Evolutionary conservation across 1,140 invertebrate species (phyloP).

Genomic region (Diabrotica virgifera): DNA sequence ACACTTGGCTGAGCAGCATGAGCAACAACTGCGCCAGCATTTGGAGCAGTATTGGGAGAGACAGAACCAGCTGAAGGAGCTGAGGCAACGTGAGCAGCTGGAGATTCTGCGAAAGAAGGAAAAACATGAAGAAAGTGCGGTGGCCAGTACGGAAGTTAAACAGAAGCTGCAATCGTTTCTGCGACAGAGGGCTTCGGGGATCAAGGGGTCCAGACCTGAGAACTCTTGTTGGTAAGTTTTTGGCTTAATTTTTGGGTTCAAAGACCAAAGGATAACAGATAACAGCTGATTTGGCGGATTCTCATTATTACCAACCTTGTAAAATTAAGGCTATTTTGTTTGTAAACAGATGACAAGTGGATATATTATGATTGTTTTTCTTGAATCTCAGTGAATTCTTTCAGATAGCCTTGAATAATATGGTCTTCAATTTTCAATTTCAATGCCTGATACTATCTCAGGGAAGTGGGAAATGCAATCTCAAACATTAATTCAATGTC

Average conservation of each 20-base stretch:
- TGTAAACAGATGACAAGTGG: conserved; percentile 29
- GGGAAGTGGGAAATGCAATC: too few species aligned
- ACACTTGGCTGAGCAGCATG: conserved; percentile 68
- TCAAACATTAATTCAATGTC: too few species aligned
- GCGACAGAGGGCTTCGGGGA: conserved; percentile 45
- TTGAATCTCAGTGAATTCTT: too few species aligned
- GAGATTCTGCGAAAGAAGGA: conserved; percentile 87
- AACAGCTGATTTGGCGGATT: conserved; percentile 32
- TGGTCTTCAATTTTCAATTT: too few species aligned
- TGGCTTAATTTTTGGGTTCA: neutral
- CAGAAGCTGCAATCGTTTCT: conserved; percentile 76
- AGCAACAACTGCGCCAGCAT: conserved; percentile 67
- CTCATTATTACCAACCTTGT: conserved; percentile 6
- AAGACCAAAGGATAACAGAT: conserved; percentile 16
- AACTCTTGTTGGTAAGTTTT: conserved; percentile 47
- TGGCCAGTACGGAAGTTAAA: conserved; percentile 94
- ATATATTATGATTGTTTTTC: too few species aligned
- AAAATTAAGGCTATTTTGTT: conserved; percentile 21
- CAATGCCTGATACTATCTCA: too few species aligned
- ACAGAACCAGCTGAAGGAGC: conserved; percentile 66
- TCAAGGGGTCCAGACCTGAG: conserved; percentile 53
- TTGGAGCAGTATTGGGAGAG: conserved; percentile 56
- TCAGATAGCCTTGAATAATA: too few species aligned
- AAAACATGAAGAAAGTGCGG: conserved; percentile 90
- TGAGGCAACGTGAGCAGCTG: conserved; percentile 73